phyloP scores from a whole-genome alignment of 2,113 vertebrate genomes.

The Canis aureus region DNA sequence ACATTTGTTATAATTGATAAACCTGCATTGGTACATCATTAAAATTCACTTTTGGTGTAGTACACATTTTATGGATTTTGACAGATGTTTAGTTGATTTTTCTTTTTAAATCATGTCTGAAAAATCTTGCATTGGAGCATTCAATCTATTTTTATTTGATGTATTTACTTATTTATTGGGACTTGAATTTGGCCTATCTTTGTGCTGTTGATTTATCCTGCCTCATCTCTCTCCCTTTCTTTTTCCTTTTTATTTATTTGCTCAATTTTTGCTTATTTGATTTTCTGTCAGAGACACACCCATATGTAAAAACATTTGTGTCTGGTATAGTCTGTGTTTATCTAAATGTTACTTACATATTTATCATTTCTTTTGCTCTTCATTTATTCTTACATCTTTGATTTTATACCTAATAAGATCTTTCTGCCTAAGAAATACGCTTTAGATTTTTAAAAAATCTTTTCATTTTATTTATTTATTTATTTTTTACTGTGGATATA shows the following conservation, averaged over 20 bases:
- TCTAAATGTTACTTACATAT: not conserved
- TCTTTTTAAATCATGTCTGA: not conserved
- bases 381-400: not conserved
- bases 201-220: not conserved
- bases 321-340: not conserved
- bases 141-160: slow-evolving; percentile 4
- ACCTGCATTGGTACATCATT: not conserved
- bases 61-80: not conserved
- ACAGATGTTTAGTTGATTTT: not conserved
- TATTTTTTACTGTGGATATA: not conserved
- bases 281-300: not conserved
- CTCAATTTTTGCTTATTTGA: not conserved
- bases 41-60: not conserved
- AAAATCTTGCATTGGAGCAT: not conserved
- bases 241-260: not conserved
- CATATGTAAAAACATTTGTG: not conserved
- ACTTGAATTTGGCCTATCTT: not conserved
- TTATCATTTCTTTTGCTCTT: not conserved
- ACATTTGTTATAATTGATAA: not conserved
- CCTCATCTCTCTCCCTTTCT: not conserved
- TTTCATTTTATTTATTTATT: not conserved
- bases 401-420: not conserved
- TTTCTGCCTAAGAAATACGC: not conserved
- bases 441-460: not conserved
- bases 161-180: not conserved